Evolutionary conservation across 2,797 vertebrate genomes (phyloP).

Genomic region (Setipinna tenuifilis): DNA sequence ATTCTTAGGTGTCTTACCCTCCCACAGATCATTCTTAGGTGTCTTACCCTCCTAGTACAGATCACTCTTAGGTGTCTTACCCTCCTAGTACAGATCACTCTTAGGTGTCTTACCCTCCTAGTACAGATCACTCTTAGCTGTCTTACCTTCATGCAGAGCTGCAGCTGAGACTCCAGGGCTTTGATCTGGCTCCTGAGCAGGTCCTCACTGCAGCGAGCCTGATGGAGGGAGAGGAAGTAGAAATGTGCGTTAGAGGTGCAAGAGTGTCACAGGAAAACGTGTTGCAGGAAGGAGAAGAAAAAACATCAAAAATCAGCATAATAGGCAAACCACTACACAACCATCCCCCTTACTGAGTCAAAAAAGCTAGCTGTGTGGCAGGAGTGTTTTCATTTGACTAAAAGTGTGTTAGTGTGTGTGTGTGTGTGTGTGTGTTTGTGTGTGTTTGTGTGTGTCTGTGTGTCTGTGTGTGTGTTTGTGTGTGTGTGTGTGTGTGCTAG

Average conservation of each 20-base stretch:
- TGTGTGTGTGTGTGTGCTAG: too few species aligned
- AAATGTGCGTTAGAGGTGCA: constrained; percentile 62
- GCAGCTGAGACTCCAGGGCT: constrained; percentile 88
- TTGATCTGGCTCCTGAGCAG: constrained; percentile 85
- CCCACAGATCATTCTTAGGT: too few species aligned
- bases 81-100: neutral
- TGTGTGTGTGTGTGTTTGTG: too few species aligned
- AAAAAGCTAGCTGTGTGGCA: too few species aligned
- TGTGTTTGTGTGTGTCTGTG: too few species aligned
- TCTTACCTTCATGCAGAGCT: constrained; percentile 88
- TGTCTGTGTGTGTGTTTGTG: too few species aligned
- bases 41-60: too few species aligned
- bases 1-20: too few species aligned
- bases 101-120: constrained; percentile 43
- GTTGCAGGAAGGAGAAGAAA: too few species aligned
- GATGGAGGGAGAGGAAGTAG: constrained; percentile 72
- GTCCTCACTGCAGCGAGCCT: constrained; percentile 91
- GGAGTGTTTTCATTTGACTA: too few species aligned
- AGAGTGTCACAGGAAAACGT: constrained; percentile 52
- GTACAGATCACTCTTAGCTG: neutral
- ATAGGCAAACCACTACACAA: neutral
- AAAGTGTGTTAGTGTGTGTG: too few species aligned
- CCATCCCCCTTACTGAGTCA: too few species aligned
- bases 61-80: constrained; percentile 44
- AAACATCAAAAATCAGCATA: neutral